These are phyloP conservation scores for Dissostichus mawsoni DNA, from an alignment of 2,113 vertebrate genomes.

Conservation along the genomic window DNA sequence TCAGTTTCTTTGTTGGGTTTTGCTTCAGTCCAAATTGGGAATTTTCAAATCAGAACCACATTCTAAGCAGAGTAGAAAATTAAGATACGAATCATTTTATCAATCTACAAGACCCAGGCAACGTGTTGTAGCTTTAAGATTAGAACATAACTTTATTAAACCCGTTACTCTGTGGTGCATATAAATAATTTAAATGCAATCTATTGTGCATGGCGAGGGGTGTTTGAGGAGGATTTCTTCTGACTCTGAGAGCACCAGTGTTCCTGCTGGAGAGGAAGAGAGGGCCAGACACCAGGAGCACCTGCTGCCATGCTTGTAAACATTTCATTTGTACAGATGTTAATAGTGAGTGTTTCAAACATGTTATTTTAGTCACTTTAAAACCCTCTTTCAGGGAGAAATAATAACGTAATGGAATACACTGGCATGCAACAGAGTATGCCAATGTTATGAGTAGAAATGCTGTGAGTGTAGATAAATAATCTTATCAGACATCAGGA, in stretches of 20 bases:
- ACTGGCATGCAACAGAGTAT: constrained; percentile 2
- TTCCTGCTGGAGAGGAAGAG: constrained; percentile 40
- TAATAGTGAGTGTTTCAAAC: constrained; percentile 40
- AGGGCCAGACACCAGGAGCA: background rate
- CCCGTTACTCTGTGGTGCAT: constrained; percentile 21
- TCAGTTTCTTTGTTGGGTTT: background rate
- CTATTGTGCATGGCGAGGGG: constrained; percentile 42
- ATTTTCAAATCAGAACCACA: constrained; percentile 24
- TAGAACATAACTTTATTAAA: constrained; percentile 43
- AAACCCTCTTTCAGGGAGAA: background rate
- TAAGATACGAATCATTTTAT: constrained; percentile 39
- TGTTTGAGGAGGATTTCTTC: constrained; percentile 61
- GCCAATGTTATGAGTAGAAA: constrained; percentile 24
- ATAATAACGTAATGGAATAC: constrained; percentile 34
- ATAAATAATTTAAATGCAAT: constrained; percentile 68
- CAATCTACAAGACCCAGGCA: constrained; percentile 19
- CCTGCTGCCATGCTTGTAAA: constrained; percentile 40
- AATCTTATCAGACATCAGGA: constrained; percentile 51
- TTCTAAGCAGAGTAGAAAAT: constrained; percentile 19
- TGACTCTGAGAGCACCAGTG: constrained; percentile 45
- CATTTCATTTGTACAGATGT: constrained; percentile 58
- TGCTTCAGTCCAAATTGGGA: constrained; percentile 10
- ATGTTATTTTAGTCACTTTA: constrained; percentile 34
- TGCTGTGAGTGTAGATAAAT: constrained; percentile 25
- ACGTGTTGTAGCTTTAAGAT: constrained; percentile 37